Evolutionary conservation across 2,113 vertebrate genomes (phyloP).

Genomic region (Plectropomus leopardus): DNA sequence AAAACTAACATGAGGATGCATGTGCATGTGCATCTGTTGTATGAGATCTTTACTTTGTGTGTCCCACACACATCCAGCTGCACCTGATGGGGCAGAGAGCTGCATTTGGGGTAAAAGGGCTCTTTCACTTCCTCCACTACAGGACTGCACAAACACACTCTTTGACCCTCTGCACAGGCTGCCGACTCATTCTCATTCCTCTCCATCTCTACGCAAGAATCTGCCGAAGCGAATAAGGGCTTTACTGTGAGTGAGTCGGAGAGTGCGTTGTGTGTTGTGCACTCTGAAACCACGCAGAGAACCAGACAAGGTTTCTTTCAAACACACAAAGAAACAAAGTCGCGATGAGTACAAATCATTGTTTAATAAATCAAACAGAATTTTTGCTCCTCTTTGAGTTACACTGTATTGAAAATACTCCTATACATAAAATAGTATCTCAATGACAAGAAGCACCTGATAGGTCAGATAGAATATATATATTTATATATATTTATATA

Average conservation of each 20-base stretch:
- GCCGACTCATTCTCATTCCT: slow-evolving; percentile 77
- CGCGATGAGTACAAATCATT: slow-evolving; percentile 80
- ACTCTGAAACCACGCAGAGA: slow-evolving; percentile 7
- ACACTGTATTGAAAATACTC: slow-evolving; percentile 77
- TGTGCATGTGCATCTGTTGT: neutral
- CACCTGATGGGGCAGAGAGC: slow-evolving; percentile 52
- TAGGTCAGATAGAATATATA: slow-evolving; percentile 60
- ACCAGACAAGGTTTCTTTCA: slow-evolving; percentile 44
- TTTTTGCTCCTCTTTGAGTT: slow-evolving; percentile 70
- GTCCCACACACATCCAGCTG: slow-evolving; percentile 60
- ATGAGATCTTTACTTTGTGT: neutral
- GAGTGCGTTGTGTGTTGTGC: slow-evolving; percentile 4
- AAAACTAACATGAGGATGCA: neutral
- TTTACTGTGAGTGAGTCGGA: slow-evolving; percentile 52
- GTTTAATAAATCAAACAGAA: slow-evolving; percentile 85
- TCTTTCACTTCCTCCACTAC: slow-evolving; percentile 73
- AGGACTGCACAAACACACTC: slow-evolving; percentile 70
- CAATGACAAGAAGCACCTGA: slow-evolving; percentile 74
- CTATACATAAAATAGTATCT: slow-evolving; percentile 83
- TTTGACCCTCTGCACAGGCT: slow-evolving; percentile 68
- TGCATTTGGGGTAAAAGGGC: slow-evolving; percentile 48
- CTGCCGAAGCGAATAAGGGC: slow-evolving; percentile 53
- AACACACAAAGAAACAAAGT: neutral
- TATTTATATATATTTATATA: slow-evolving; percentile 50
- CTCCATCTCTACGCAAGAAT: slow-evolving; percentile 44